A percentile compares a stretch with the other conserved stretches of the same genome.
Conservation (phyloP, 2,113 vertebrate genomes). For the Rattus rattus region DNA sequence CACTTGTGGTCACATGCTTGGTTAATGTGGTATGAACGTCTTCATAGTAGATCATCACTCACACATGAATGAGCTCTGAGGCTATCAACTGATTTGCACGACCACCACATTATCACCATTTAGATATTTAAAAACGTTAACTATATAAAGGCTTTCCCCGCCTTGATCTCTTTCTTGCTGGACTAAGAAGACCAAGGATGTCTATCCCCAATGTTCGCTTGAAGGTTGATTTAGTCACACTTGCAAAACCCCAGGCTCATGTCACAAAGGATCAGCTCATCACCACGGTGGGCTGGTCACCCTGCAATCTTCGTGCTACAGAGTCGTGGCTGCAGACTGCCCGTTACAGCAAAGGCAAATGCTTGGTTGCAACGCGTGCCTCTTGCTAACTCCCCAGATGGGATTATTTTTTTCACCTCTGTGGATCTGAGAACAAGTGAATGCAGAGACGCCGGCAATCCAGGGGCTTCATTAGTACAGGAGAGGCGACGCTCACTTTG, state of each 20-base stretch:
- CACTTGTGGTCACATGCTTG: neutral
- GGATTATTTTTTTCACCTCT: slow-evolving; percentile 59
- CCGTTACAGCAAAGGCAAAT: slow-evolving; percentile 63
- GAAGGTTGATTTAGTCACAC: slow-evolving; percentile 46
- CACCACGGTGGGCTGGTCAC: slow-evolving; percentile 46
- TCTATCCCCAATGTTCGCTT: slow-evolving; percentile 35
- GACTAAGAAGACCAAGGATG: slow-evolving; percentile 32
- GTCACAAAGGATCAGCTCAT: slow-evolving; percentile 81
- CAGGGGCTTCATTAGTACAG: slow-evolving; percentile 68
- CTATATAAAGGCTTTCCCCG: neutral
- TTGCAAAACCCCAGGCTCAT: slow-evolving; percentile 76
- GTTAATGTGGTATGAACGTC: neutral
- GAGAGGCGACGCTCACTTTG: slow-evolving; percentile 50
- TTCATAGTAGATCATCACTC: neutral
- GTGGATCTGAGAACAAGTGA: slow-evolving; percentile 73
- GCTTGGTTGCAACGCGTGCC: slow-evolving; percentile 41
- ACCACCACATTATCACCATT: neutral
- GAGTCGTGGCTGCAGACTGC: slow-evolving; percentile 40
- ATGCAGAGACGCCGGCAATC: slow-evolving; percentile 62
- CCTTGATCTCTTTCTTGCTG: slow-evolving; percentile 47
- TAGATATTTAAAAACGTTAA: slow-evolving; percentile 16
- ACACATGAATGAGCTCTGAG: neutral
- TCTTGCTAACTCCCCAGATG: slow-evolving; percentile 68
- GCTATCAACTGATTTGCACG: neutral
- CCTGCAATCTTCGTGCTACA: slow-evolving; percentile 57